A percentile compares a stretch with the other conserved stretches of the same genome.
These are phyloP conservation scores for Ophion costatus DNA, from an alignment of 2,888 invertebrate genomes.

Conservation along the genomic window DNA sequence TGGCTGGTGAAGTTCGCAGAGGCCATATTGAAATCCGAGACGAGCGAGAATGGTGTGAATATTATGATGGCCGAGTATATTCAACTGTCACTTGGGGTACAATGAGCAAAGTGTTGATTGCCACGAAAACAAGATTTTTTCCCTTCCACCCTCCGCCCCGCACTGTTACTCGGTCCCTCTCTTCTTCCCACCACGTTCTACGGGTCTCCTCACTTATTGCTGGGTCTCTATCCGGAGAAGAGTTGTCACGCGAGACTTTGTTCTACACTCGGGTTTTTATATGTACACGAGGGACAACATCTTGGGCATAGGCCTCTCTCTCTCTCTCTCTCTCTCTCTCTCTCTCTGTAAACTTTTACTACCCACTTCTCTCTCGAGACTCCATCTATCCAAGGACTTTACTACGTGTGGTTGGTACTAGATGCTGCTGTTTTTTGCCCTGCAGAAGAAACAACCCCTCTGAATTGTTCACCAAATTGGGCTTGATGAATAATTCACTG, in stretches of 20 bases:
- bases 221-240: conserved; percentile 67
- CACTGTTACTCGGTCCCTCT: conserved; percentile 48
- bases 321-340: conserved; percentile 21
- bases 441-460: not conserved
- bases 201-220: conserved; percentile 63
- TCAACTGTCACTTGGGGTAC: conserved; percentile 79
- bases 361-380: conserved; percentile 20
- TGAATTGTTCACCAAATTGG: not conserved
- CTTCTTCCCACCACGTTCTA: conserved; percentile 19
- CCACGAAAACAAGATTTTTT: conserved; percentile 79
- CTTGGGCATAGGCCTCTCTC: conserved; percentile 25
- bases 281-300: conserved; percentile 34
- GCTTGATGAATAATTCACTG: not conserved
- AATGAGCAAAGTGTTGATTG: conserved; percentile 82
- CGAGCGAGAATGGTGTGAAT: conserved; percentile 80
- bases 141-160: not conserved
- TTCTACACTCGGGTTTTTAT: conserved; percentile 31
- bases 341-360: conserved; percentile 38
- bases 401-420: not conserved
- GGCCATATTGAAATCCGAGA: conserved; percentile 79
- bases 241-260: conserved; percentile 60
- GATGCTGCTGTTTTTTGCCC: not conserved
- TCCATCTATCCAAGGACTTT: conserved; percentile 35
- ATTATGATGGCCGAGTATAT: conserved; percentile 83
- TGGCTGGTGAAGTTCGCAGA: conserved; percentile 32